A percentile compares a stretch with the other conserved stretches of the same genome.
Evolutionary conservation across 2,797 vertebrate genomes (phyloP).

Genomic region (Cryptoprocta ferox): DNA sequence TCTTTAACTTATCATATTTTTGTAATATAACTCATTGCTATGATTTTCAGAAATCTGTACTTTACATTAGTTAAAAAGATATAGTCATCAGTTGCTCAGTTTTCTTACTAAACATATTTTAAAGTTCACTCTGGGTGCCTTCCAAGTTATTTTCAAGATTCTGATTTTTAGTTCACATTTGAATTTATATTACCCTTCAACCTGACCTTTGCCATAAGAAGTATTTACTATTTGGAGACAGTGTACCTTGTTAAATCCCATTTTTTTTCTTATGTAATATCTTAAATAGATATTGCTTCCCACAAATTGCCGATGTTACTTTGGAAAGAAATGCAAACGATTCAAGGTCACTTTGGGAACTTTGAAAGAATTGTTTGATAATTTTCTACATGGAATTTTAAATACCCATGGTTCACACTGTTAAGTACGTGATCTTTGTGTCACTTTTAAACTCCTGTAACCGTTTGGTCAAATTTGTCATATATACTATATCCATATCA

Average conservation of each 20-base stretch:
- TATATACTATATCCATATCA: background rate
- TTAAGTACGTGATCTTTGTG: background rate
- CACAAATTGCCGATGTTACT: constrained; percentile 45
- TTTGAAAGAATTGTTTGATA: background rate
- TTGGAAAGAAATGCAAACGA: constrained; percentile 38
- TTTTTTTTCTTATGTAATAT: constrained; percentile 58
- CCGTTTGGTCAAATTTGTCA: background rate
- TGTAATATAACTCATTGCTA: background rate
- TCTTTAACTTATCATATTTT: background rate
- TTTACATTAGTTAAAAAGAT: constrained; percentile 29
- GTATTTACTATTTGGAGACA: background rate
- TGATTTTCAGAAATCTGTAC: constrained; percentile 15
- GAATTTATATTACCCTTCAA: constrained; percentile 53
- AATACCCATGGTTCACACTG: background rate
- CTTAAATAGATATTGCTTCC: constrained; percentile 5
- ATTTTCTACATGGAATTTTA: constrained; percentile 28
- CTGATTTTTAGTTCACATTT: constrained; percentile 58
- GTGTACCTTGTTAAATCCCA: background rate
- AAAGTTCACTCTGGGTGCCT: background rate
- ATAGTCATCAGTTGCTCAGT: background rate
- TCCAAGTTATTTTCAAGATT: constrained; percentile 51
- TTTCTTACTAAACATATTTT: constrained; percentile 24
- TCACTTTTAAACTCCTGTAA: background rate
- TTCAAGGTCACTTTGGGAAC: background rate
- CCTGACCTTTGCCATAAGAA: constrained; percentile 54